Evolutionary conservation across 2,113 vertebrate species (phyloP), one percentile per base, ranked within the genome.

Genomic region (Bufo bufo): DNA sequence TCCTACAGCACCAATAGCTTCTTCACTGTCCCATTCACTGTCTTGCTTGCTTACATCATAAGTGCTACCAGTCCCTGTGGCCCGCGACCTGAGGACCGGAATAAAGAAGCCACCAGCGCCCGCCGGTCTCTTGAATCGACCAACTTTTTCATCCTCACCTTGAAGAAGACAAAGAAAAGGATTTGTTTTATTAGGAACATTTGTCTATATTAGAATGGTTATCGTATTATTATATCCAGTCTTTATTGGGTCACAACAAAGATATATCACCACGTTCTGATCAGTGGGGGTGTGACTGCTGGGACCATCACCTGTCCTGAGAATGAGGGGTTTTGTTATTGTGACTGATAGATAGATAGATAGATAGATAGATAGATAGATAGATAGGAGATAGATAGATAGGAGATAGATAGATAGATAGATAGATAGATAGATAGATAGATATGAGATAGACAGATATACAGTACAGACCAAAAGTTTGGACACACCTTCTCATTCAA

Each of bases 41-140:
- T 97, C 96, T n/a, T 92, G 91, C 78, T 97, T 96, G 74, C 92
- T 96, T 86, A 98, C 94, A 89, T 97, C 96, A 14, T 95, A 96
- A 0, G 97, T 95, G 17, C 95, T 96, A 90, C 97, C 97, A 0
- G 96, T 94, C 90, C 93, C 96, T 65, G 96, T 92, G 0, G 96
- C 94, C 86, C 95, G 94, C 72, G 96, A 97, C 94, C 98, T 99
- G 2, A 95, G 91, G 58, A 94, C 94, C 0, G 96, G 96, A 79
- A 94, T 93, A 85, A 97, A 97, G 92, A 96, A 94, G 3, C 95
- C 96, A 83, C 96, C 95, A 0, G 94, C 91, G 89, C 95, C 93
- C 89, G 94, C 93, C 0, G 94, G 90, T 45, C 94, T 92, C 80
- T 93, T 96, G 89, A 94, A 95, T 90, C 93, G 93, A 89, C 95